Base-by-base conservation (phyloP, 1,140 invertebrate species). In the Drosophila tsacasi region DNA sequence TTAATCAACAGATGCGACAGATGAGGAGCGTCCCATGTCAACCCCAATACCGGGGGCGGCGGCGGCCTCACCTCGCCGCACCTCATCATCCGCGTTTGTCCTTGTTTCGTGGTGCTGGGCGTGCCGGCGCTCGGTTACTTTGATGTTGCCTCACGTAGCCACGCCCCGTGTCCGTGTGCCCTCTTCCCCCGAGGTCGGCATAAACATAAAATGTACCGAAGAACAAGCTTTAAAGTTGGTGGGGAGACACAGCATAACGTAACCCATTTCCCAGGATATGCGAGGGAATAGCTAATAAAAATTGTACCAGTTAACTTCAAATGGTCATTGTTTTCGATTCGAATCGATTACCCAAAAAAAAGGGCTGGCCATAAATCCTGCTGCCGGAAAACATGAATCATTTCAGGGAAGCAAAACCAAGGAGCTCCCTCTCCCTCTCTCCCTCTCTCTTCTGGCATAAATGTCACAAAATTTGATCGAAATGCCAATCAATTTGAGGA, bases 1-100 rank as follows among this genome's bases (percentile, higher is more conserved):
- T 89, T 87, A 87, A 87, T 87, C 83, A 87, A 81, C 81, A 89
- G 79, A 81, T 83, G 81, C 55, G 84, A 77, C 80, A 57, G 67
- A 82, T 59, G 64, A 57, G 54, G 25, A 67, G 46, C 49, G 65
- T 78, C 65, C 58, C 67, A 77, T 77, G 79, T 74, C 61, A 72
- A 75, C 71, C 66, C 47, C 55, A 50, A 65, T 61, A 59, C 37
- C 19, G 17, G 27, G 2, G 25, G 2, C 23, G 23, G 25, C 4
- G 30, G 50, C 42, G 44, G 55, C 25, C 35, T n/a, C 21, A 49
- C 39, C 47, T 50, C 30, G 39, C 37, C 54, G 52, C 71, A 66
- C 66, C 66, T 83, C 44, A 46, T 46, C 81, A 89, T 89, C 77
- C 78, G 76, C 63, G 49, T 65, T 68, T 46, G 58, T 57, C 68